A percentile compares a stretch with the other conserved stretches of the same genome.
Conservation (phyloP, 1,140 invertebrate species). For the Drosophila sp. region DNA sequence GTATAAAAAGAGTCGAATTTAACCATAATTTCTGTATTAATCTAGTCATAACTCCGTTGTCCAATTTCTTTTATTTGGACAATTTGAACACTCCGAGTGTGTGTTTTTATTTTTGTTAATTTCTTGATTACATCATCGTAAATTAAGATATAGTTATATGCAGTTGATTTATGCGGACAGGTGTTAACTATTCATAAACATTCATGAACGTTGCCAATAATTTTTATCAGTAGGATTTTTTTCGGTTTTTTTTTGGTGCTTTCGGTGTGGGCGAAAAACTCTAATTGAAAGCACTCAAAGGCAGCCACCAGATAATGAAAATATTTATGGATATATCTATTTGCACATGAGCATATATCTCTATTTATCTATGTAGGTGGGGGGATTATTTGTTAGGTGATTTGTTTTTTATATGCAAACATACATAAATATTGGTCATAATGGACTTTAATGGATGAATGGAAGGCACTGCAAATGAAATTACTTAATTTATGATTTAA, state of each 20-base stretch:
- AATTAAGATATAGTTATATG: conserved; percentile 69
- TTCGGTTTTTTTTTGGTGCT: not conserved
- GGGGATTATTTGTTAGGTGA: conserved; percentile 9
- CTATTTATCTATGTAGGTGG: conserved; percentile 8
- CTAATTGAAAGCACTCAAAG: conserved; percentile 16
- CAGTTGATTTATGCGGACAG: conserved; percentile 66
- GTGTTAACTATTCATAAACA: conserved; percentile 70
- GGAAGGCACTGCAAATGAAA: conserved; percentile 4
- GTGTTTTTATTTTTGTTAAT: conserved; percentile 35
- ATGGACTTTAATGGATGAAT: conserved; percentile 16
- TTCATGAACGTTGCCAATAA: conserved; percentile 2
- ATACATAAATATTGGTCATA: conserved; percentile 17
- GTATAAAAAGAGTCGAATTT: not conserved
- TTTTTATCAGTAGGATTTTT: conserved; percentile 3
- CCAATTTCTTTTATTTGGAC: conserved; percentile 59
- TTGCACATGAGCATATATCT: not conserved
- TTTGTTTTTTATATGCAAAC: conserved; percentile 21
- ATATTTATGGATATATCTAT: conserved; percentile 9
- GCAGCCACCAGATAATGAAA: conserved; percentile 20
- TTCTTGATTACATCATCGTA: conserved; percentile 70
- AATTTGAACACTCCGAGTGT: conserved; percentile 64
- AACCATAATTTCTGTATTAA: not conserved
- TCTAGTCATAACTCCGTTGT: conserved; percentile 38
- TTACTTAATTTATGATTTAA: conserved; percentile 9
- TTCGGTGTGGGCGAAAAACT: conserved; percentile 9